phyloP scores from a whole-genome alignment of 2,888 invertebrate genomes.

The Nesidiocoris tenuis region DNA sequence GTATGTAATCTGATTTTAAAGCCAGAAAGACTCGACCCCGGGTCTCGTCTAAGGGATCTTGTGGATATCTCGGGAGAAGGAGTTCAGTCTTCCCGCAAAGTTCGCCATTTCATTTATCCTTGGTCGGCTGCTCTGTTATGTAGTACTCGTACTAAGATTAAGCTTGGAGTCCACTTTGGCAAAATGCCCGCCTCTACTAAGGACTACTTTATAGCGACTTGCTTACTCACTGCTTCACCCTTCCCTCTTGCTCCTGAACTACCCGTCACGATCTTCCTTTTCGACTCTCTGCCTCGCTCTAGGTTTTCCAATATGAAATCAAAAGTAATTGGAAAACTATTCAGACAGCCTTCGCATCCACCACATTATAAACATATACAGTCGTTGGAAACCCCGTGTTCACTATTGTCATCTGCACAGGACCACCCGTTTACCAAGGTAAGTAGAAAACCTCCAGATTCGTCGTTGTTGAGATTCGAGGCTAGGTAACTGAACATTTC shows the following conservation, averaged over 20 bases:
- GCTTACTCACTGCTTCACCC: constrained; percentile 5
- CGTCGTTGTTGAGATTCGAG: too few species aligned
- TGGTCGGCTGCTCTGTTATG: constrained; percentile 1
- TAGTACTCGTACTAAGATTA: constrained; percentile 35
- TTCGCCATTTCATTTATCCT: not conserved
- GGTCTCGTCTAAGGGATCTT: not conserved
- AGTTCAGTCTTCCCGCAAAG: not conserved
- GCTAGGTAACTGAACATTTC: too few species aligned
- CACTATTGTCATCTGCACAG: too few species aligned
- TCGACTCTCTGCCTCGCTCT: too few species aligned
- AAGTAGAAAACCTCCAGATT: too few species aligned
- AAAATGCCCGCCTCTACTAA: constrained; percentile 23
- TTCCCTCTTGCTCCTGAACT: not conserved
- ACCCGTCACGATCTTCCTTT: not conserved
- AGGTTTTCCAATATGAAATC: too few species aligned
- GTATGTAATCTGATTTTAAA: constrained; percentile 41
- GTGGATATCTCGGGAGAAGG: not conserved
- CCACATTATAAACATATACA: too few species aligned
- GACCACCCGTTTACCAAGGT: too few species aligned
- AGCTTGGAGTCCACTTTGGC: constrained; percentile 38
- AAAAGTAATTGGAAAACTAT: too few species aligned
- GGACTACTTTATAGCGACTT: constrained; percentile 42
- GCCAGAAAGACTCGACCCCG: constrained; percentile 11
- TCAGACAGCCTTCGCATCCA: too few species aligned
- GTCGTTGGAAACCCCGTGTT: too few species aligned